Percentiles rank a stretch among this genome's conserved stretches.
phyloP scores from a whole-genome alignment of 2,888 invertebrate genomes.

The Idaea aversata region DNA sequence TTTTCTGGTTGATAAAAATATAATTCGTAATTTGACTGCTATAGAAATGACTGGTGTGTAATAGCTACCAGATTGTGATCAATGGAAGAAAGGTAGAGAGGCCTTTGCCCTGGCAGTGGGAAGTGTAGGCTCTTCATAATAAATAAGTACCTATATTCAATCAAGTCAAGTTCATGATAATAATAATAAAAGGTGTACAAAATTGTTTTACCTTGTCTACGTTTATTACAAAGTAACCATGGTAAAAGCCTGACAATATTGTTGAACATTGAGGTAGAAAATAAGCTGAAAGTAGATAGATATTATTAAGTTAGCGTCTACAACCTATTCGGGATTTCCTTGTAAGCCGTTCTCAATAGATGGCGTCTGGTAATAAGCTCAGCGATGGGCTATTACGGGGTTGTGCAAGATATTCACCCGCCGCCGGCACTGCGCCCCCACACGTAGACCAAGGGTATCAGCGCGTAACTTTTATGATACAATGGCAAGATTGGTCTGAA shows the following conservation, averaged over 20 bases:
- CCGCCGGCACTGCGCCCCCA: slow-evolving; percentile 44
- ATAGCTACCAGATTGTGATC: too few species aligned
- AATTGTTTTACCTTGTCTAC: slow-evolving; percentile 29
- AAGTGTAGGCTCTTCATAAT: not conserved
- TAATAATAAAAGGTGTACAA: not conserved
- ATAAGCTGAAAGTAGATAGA: slow-evolving; percentile 54
- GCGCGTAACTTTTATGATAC: slow-evolving; percentile 63
- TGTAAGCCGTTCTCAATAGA: slow-evolving; percentile 78
- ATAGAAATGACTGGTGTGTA: too few species aligned
- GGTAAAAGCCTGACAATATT: slow-evolving; percentile 37
- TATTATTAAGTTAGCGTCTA: slow-evolving; percentile 66
- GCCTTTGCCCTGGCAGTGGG: too few species aligned
- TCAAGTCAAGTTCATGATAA: not conserved
- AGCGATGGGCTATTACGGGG: slow-evolving; percentile 73
- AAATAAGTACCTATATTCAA: not conserved
- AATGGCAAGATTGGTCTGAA: slow-evolving; percentile 47
- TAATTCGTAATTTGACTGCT: not conserved
- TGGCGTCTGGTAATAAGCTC: slow-evolving; percentile 77
- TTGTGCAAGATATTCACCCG: slow-evolving; percentile 67
- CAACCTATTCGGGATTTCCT: slow-evolving; percentile 75
- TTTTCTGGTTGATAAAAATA: not conserved
- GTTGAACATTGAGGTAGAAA: slow-evolving; percentile 52
- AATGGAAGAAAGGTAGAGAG: too few species aligned
- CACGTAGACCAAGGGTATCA: slow-evolving; percentile 40
- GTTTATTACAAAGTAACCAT: slow-evolving; percentile 6